Evolutionary conservation across 2,113 vertebrate species (phyloP).

Genomic region (Pyxicephalus adspersus): DNA sequence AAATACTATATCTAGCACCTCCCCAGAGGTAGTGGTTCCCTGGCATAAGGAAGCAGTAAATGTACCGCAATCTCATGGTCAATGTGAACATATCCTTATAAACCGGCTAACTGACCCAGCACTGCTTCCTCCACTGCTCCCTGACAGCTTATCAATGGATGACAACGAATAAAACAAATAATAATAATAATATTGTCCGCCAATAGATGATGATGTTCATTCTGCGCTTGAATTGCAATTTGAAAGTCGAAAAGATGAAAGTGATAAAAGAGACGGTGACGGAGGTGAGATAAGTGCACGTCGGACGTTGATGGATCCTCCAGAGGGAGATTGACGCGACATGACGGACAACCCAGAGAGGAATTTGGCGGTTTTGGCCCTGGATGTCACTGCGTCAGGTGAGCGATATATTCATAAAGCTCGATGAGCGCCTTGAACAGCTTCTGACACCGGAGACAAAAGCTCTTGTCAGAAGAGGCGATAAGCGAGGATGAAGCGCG

Average conservation of each 20-base stretch:
- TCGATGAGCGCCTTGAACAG: neutral
- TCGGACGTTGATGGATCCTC: neutral
- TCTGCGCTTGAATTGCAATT: neutral
- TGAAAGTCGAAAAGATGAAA: neutral
- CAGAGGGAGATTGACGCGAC: neutral
- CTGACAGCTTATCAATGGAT: neutral
- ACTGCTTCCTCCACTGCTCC: neutral
- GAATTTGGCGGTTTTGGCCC: neutral
- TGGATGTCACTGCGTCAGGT: neutral
- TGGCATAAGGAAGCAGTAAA: too few species aligned
- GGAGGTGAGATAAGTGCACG: neutral
- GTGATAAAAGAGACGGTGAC: neutral
- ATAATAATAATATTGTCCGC: too few species aligned
- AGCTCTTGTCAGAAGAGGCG: constrained; percentile 22
- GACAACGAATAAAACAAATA: too few species aligned
- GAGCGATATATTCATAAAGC: neutral
- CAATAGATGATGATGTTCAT: too few species aligned
- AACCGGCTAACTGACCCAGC: too few species aligned
- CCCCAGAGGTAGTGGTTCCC: too few species aligned
- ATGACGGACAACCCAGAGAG: constrained; percentile 3
- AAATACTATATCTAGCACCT: too few species aligned
- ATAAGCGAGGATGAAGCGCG: neutral
- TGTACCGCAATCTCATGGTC: too few species aligned
- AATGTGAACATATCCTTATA: too few species aligned
- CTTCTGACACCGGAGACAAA: neutral